Percentiles rank a stretch among this genome's conserved stretches.
Conservation (phyloP, 2,113 vertebrate genomes). For the Mesitornis unicolor region DNA sequence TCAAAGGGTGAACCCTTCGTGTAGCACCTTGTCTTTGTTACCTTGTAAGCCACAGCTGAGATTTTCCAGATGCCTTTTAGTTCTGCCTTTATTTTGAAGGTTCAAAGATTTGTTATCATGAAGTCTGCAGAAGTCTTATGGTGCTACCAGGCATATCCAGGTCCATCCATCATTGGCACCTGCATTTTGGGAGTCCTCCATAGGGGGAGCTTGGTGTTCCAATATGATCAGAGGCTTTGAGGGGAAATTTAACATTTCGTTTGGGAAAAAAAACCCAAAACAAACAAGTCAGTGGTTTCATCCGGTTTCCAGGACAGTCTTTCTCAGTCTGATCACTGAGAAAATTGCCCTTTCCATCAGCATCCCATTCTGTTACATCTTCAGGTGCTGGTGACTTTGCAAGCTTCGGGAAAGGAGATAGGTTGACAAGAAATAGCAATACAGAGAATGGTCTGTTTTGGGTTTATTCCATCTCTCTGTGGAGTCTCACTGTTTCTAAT, state of each 20-base stretch:
- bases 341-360: background rate
- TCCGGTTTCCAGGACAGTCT: background rate
- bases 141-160: background rate
- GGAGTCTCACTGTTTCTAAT: background rate
- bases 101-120: background rate
- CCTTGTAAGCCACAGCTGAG: background rate
- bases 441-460: background rate
- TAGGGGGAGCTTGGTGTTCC: background rate
- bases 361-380: background rate
- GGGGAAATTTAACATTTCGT: background rate
- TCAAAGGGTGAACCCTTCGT: background rate
- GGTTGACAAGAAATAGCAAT: background rate
- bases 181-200: background rate
- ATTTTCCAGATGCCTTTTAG: background rate
- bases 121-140: background rate
- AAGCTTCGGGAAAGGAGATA: background rate
- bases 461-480: background rate
- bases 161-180: background rate
- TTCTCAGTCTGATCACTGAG: background rate
- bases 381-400: background rate
- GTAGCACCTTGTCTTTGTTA: background rate
- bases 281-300: background rate
- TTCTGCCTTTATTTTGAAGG: background rate
- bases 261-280: background rate
- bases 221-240: background rate